phyloP scores from a whole-genome alignment of 2,797 vertebrate species.

The Pangasius larnaudii region DNA sequence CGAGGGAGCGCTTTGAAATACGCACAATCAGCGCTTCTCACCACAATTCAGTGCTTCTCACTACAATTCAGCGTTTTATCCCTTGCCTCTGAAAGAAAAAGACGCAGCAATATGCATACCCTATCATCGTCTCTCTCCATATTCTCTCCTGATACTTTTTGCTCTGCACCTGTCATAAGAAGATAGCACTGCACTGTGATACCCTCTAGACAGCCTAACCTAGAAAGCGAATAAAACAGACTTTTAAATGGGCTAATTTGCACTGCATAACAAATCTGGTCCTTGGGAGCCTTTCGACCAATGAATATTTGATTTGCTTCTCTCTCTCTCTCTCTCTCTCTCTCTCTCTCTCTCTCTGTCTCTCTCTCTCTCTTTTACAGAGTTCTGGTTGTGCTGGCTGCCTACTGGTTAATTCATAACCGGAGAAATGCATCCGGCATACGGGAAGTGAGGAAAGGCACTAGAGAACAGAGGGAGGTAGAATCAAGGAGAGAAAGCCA shows the following conservation, averaged over 20 bases:
- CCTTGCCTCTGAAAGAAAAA: conserved; percentile 66
- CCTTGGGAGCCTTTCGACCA: conserved; percentile 68
- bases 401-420: conserved; percentile 57
- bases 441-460: conserved; percentile 11
- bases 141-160: conserved; percentile 71
- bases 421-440: conserved; percentile 47
- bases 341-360: conserved; percentile 14
- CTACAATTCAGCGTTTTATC: conserved; percentile 29
- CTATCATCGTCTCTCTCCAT: conserved; percentile 59
- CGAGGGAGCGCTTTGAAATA: conserved; percentile 63
- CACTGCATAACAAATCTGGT: conserved; percentile 69
- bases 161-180: conserved; percentile 23
- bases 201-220: conserved; percentile 67
- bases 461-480: neutral
- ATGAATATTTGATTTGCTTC: conserved; percentile 77
- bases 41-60: conserved; percentile 34
- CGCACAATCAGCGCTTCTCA: conserved; percentile 69
- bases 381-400: conserved; percentile 50
- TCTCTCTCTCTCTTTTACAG: conserved; percentile 19
- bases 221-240: conserved; percentile 80
- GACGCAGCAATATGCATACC: conserved; percentile 74
- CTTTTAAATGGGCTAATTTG: conserved; percentile 80
- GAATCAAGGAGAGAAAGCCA: neutral
- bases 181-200: conserved; percentile 23
- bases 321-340: conserved; percentile 17